Conservation (phyloP, 2,113 vertebrate genomes). For the Chinchilla lanigera region DNA sequence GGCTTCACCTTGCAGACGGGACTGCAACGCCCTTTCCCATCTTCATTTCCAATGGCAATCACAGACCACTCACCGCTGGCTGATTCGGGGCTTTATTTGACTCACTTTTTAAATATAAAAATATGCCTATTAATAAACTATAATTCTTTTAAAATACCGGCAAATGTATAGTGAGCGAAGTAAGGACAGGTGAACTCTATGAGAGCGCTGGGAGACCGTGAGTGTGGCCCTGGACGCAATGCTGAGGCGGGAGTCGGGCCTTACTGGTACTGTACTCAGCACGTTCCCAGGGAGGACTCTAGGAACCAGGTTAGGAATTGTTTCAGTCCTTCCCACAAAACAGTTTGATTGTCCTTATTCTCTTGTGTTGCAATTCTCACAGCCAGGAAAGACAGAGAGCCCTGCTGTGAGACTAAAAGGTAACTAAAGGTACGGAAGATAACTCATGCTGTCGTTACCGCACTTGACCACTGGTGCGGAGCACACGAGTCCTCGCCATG, state of each 20-base stretch:
- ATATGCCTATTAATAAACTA: background rate
- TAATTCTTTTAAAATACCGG: background rate
- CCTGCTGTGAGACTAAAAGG: background rate
- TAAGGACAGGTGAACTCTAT: background rate
- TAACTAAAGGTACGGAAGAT: background rate
- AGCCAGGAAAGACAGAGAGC: background rate
- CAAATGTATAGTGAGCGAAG: background rate
- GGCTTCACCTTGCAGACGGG: background rate
- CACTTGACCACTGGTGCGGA: background rate
- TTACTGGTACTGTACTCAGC: accelerated
- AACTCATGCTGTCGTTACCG: background rate
- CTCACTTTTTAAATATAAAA: background rate
- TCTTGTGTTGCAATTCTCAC: background rate
- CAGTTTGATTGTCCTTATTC: background rate
- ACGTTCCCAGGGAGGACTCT: background rate
- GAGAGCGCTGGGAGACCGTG: background rate
- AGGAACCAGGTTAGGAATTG: background rate
- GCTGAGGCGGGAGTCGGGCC: background rate
- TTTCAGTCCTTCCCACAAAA: background rate
- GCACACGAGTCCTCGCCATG: background rate
- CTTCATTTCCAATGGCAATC: background rate
- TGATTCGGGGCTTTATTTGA: background rate
- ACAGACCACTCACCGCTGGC: background rate
- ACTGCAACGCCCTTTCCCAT: background rate
- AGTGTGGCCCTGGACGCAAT: background rate